phyloP scores from a whole-genome alignment of 2,113 vertebrate species.

The Melospiza georgiana region DNA sequence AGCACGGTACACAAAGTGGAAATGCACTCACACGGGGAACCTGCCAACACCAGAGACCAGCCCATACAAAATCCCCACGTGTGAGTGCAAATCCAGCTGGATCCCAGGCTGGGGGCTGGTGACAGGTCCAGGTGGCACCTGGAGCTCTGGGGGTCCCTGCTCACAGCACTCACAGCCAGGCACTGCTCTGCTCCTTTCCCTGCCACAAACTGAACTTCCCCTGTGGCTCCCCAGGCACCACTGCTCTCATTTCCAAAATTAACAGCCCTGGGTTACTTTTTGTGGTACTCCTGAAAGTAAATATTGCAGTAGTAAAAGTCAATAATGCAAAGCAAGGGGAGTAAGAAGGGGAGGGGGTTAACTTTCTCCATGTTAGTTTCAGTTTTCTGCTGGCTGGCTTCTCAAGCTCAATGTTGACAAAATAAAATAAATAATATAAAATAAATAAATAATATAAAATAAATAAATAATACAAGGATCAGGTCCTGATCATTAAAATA shows the following conservation, averaged over 20 bases:
- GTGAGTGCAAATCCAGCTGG: background rate
- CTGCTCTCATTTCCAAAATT: background rate
- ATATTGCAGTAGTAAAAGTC: conserved; percentile 7
- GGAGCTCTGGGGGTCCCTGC: background rate
- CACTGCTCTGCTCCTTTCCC: background rate
- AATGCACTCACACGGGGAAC: background rate
- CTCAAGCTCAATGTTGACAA: conserved; percentile 39
- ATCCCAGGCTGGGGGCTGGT: background rate
- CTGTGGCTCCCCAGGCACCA: background rate
- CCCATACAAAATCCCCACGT: rapidly evolving
- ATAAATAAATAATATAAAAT: background rate
- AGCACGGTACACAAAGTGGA: background rate
- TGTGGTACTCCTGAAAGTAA: background rate
- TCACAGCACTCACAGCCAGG: rapidly evolving
- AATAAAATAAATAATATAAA: background rate
- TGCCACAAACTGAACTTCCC: background rate
- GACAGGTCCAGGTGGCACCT: background rate
- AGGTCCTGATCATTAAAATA: conserved; percentile 55
- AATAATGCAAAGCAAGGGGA: background rate
- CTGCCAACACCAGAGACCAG: background rate
- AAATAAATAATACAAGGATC: conserved; percentile 22
- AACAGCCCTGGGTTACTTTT: background rate
- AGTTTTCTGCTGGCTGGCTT: background rate
- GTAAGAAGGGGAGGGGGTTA: background rate
- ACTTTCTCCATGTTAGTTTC: background rate